Evolutionary conservation across 2,113 vertebrate species (phyloP), one percentile per base, ranked within the genome.

Genomic region (Trinectes maculatus): DNA sequence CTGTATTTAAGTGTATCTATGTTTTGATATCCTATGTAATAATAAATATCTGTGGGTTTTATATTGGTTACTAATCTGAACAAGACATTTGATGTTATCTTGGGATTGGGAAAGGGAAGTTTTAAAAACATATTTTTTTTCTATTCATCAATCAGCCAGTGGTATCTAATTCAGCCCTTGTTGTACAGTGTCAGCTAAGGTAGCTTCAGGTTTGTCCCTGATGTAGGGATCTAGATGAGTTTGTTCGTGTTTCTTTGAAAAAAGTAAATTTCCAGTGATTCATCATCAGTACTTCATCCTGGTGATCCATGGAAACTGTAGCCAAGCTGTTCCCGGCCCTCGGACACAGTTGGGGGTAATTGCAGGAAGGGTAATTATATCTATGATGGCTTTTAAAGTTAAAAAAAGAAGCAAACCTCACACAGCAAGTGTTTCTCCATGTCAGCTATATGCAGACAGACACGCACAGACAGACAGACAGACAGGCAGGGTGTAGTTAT

Each of bases 361-460:
- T 72, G 58, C 18, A 9, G 67, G 49, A 47, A 61, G 52, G 42
- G 44, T 84, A 80, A 86, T 74, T 81, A 79, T 82, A 84, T 84
- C 77, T 58, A 12, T 4, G 64, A 57, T 56, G 64, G 42, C 81
- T 74, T 71, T 68, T 26, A 63, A 33, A 69, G 86, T 84, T 87
- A 84, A 86, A 89, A 89, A 57, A 53, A 57, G 72, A 82, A 70
- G 51, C 79, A 29, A 60, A 73, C 39, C 69, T 85, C 79, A 84
- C 43, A 5, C 57, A 24, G 57, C 86, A 82, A 79, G 83, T 80
- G 84, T 79, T 80, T 77, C 26, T 48, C 47, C 56, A 8, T 85
- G 85, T 84, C 79, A 79, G 31, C 70, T 80, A 5, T 26, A 61
- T 29, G 58, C 56, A 16, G 25, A 37, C 54, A 74, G 54, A 51